A percentile compares a stretch with the other conserved stretches of the same genome.
These are phyloP conservation scores for Lophochroa leadbeateri DNA, from an alignment of 2,113 vertebrate genomes.

Conservation along the genomic window DNA sequence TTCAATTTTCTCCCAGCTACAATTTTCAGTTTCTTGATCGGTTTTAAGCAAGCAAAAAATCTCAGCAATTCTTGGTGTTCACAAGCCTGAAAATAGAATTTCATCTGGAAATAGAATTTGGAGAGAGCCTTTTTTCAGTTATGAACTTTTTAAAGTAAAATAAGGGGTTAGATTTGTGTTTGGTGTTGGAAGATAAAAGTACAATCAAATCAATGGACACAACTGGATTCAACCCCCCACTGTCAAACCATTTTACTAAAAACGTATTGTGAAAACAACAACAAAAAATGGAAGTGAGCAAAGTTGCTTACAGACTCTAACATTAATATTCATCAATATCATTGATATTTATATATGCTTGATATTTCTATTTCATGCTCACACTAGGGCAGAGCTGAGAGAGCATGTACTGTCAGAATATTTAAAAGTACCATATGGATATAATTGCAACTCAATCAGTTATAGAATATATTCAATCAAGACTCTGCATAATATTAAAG, in stretches of 20 bases:
- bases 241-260: background rate
- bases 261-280: background rate
- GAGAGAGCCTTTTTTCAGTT: background rate
- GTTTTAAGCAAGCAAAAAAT: background rate
- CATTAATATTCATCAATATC: conserved; percentile 49
- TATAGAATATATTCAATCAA: background rate
- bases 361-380: conserved; percentile 35
- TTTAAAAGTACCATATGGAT: background rate
- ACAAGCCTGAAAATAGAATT: conserved; percentile 17
- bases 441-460: background rate
- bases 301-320: background rate
- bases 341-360: conserved; percentile 54
- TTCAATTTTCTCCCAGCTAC: background rate
- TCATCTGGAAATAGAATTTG: background rate
- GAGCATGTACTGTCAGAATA: background rate
- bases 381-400: background rate
- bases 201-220: conserved; percentile 9
- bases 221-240: background rate
- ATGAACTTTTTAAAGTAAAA: background rate
- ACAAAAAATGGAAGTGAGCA: background rate
- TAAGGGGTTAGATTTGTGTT: background rate
- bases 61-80: background rate
- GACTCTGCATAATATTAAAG: background rate
- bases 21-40: background rate
- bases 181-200: conserved; percentile 29